Conservation (phyloP, 1,140 invertebrate genomes). For the Calephelis virginiensis region DNA sequence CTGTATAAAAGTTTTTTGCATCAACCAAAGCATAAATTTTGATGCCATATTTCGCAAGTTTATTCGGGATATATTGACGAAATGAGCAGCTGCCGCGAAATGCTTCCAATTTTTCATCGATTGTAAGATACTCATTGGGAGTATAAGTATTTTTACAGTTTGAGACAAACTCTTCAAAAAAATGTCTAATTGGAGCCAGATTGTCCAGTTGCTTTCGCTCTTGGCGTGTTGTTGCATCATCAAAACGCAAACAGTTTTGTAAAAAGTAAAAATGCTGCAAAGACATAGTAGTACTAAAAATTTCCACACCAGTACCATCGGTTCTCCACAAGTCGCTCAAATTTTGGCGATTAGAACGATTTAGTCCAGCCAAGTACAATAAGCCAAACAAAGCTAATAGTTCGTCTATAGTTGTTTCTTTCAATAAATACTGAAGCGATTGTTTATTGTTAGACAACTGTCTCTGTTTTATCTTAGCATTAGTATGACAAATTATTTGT, state of each 20-base stretch:
- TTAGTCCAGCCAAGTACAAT: conserved; percentile 24
- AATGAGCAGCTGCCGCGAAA: conserved; percentile 60
- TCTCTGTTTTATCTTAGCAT: conserved; percentile 25
- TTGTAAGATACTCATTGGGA: conserved; percentile 27
- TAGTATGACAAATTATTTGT: conserved; percentile 24
- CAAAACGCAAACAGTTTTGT: conserved; percentile 28
- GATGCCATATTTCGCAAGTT: conserved; percentile 74
- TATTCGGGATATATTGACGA: conserved; percentile 67
- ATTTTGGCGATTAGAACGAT: conserved; percentile 24
- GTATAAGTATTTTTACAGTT: conserved; percentile 51
- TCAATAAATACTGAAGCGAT: conserved; percentile 24
- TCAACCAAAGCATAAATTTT: conserved; percentile 55
- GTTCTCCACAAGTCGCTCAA: conserved; percentile 24
- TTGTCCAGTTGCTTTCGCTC: conserved; percentile 33
- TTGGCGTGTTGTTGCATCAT: conserved; percentile 36
- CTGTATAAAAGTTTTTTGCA: conserved; percentile 39
- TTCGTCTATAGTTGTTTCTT: conserved; percentile 25
- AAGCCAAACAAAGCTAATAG: conserved; percentile 25
- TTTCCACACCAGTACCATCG: conserved; percentile 18
- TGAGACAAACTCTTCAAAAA: conserved; percentile 37
- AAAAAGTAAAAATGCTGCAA: conserved; percentile 24
- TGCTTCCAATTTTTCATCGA: conserved; percentile 55
- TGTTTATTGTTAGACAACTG: conserved; percentile 25
- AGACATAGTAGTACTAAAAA: conserved; percentile 23
- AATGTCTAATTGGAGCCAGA: conserved; percentile 29